phyloP scores from a whole-genome alignment of 2,113 vertebrate species.

The Oryzias javanicus region DNA sequence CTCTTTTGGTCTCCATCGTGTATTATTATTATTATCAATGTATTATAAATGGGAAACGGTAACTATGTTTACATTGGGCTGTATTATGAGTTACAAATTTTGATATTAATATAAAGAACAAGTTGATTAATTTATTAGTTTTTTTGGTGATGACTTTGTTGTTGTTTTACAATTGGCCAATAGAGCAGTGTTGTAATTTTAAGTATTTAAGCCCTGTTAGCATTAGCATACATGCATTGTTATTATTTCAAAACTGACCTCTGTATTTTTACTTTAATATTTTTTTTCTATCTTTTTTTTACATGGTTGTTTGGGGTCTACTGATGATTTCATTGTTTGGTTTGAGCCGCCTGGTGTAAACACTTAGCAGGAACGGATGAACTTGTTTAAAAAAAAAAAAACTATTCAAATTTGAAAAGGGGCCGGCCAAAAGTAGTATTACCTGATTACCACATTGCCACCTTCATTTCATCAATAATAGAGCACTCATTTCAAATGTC shows the following conservation, averaged over 20 bases:
- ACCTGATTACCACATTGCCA: conserved; percentile 61
- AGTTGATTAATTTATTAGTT: conserved; percentile 80
- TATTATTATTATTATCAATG: conserved; percentile 71
- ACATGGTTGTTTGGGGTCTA: conserved; percentile 36
- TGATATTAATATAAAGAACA: conserved; percentile 87
- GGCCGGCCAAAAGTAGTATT: conserved; percentile 68
- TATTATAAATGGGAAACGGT: conserved; percentile 73
- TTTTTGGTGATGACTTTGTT: conserved; percentile 58
- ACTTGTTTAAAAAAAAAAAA: conserved; percentile 17
- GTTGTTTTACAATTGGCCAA: conserved; percentile 65
- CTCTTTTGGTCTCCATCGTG: conserved; percentile 43
- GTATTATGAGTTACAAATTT: conserved; percentile 72
- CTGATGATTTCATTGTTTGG: conserved; percentile 62
- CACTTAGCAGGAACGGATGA: conserved; percentile 29
- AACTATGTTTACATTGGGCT: conserved; percentile 65
- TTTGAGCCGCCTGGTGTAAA: conserved; percentile 39
- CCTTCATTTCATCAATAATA: conserved; percentile 64
- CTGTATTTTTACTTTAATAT: conserved; percentile 41
- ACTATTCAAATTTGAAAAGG: conserved; percentile 25
- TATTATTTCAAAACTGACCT: conserved; percentile 60
- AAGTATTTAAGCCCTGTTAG: conserved; percentile 79
- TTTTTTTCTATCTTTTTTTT: conserved; percentile 8
- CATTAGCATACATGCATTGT: conserved; percentile 67
- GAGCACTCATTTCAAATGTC: conserved; percentile 65
- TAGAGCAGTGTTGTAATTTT: conserved; percentile 77